phyloP scores from a whole-genome alignment of 2,888 invertebrate genomes.

The Trachelus stipa region DNA sequence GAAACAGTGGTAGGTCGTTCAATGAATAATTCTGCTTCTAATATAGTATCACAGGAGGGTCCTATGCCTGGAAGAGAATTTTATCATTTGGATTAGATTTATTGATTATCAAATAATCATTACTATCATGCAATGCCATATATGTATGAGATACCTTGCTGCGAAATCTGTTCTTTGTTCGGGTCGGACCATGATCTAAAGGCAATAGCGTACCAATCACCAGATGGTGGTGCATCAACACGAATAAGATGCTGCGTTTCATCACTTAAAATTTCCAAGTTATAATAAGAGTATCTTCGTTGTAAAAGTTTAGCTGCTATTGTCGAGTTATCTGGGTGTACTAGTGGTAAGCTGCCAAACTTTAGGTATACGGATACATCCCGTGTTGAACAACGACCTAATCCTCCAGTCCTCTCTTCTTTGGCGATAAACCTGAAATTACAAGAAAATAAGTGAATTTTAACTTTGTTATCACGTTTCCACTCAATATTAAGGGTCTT shows the following conservation, averaged over 20 bases:
- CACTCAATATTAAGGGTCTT: background rate
- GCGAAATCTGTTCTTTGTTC: constrained; percentile 76
- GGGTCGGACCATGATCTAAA: constrained; percentile 85
- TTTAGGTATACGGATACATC: constrained; percentile 80
- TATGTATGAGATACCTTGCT: constrained; percentile 72
- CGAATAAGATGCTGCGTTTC: constrained; percentile 72
- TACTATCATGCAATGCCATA: background rate
- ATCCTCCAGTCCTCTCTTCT: constrained; percentile 68
- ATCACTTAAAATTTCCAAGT: constrained; percentile 73
- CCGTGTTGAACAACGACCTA: constrained; percentile 70
- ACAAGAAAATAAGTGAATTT: constrained; percentile 19
- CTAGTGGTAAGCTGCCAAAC: constrained; percentile 84
- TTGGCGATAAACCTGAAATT: constrained; percentile 54
- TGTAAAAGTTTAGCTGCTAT: constrained; percentile 77
- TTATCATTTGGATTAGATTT: background rate
- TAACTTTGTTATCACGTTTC: background rate
- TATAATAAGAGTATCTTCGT: constrained; percentile 69
- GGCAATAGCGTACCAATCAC: constrained; percentile 84
- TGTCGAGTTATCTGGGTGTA: constrained; percentile 83
- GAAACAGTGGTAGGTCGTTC: constrained; percentile 65
- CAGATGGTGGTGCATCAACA: constrained; percentile 76
- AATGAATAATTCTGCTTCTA: constrained; percentile 75
- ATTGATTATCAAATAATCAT: background rate
- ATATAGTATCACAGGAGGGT: constrained; percentile 74
- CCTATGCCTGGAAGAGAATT: constrained; percentile 73